A percentile compares a stretch with the other conserved stretches of the same genome.
Evolutionary conservation across 2,113 vertebrate genomes (phyloP).

Genomic region (Callithrix jacchus): DNA sequence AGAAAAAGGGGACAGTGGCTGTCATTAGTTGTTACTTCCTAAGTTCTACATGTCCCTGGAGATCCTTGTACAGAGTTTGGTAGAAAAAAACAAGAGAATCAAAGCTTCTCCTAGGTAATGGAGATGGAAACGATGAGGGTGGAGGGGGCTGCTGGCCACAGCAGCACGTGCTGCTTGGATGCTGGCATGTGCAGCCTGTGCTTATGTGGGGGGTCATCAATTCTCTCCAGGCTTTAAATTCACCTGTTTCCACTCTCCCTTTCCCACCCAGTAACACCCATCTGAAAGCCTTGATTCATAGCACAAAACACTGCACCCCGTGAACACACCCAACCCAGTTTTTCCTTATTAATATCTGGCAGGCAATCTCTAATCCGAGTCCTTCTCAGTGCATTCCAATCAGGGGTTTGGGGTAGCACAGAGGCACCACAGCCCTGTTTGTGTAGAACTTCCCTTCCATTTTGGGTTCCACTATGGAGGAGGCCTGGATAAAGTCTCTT

Average conservation of each 20-base stretch:
- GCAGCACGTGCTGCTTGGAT: not conserved
- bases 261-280: not conserved
- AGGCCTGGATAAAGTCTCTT: not conserved
- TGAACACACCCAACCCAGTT: not conserved
- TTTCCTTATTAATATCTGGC: not conserved
- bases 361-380: not conserved
- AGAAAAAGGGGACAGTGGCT: not conserved
- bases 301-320: not conserved
- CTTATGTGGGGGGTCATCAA: not conserved
- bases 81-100: not conserved
- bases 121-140: not conserved
- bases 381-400: not conserved
- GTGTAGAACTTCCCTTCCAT: rapidly evolving
- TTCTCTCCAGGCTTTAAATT: not conserved
- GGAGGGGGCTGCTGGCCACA: not conserved
- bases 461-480: not conserved
- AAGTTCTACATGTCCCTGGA: not conserved
- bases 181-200: rapidly evolving
- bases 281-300: not conserved
- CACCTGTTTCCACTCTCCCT: not conserved
- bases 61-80: not conserved
- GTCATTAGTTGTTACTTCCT: slow-evolving; percentile 2
- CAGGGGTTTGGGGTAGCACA: not conserved
- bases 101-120: not conserved
- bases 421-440: rapidly evolving